Percentiles rank a stretch among this genome's conserved stretches.
Conservation (phyloP, 2,113 vertebrate genomes). For the Porphyrio hochstetteri region DNA sequence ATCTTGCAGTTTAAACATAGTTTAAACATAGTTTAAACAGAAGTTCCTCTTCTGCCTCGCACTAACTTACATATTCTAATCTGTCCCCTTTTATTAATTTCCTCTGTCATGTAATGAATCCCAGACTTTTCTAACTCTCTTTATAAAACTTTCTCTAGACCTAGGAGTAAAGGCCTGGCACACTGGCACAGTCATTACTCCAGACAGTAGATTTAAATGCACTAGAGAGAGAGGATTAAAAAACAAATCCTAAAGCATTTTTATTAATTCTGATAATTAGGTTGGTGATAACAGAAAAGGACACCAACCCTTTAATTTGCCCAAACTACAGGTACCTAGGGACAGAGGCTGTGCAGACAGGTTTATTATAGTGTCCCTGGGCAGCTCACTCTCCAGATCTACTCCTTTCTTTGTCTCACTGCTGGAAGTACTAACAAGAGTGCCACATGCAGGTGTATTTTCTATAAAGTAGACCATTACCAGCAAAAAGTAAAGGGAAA, state of each 20-base stretch:
- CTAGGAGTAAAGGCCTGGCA: not conserved
- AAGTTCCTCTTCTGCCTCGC: not conserved
- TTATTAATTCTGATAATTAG: not conserved
- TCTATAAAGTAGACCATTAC: slow-evolving; percentile 17
- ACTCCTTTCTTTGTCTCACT: not conserved
- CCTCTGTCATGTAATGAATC: not conserved
- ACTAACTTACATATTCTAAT: not conserved
- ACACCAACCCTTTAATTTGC: not conserved
- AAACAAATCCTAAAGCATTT: not conserved
- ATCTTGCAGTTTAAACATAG: not conserved
- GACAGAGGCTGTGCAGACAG: not conserved
- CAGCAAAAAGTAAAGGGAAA: slow-evolving; percentile 17
- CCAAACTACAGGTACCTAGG: not conserved
- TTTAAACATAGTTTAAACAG: not conserved
- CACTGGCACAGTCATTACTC: not conserved
- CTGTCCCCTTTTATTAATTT: not conserved
- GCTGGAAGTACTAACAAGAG: slow-evolving; percentile 24
- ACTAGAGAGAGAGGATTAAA: not conserved
- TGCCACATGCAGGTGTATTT: slow-evolving; percentile 22
- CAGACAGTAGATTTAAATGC: not conserved
- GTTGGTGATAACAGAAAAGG: not conserved
- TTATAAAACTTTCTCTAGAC: not conserved
- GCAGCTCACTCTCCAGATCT: not conserved
- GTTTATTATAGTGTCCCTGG: not conserved
- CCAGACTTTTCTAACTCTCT: not conserved